These are phyloP conservation scores for Chaetodon auriga DNA, from an alignment of 2,113 vertebrate genomes.

Conservation along the genomic window DNA sequence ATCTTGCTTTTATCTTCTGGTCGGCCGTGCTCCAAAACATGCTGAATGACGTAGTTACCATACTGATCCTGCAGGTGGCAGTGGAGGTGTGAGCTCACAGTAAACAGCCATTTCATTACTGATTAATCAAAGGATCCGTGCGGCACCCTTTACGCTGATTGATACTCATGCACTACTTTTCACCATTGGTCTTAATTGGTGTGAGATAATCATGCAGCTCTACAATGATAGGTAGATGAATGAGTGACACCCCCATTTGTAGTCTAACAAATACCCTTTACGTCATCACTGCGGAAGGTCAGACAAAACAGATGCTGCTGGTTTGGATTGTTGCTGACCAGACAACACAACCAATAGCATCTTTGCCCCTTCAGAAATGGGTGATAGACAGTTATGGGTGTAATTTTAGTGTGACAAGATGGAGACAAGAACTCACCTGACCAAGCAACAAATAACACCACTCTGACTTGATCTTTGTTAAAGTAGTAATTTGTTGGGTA, in stretches of 20 bases:
- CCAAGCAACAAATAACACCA: constrained; percentile 59
- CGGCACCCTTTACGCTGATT: constrained; percentile 27
- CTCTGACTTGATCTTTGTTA: constrained; percentile 22
- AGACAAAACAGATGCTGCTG: constrained; percentile 79
- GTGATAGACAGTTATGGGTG: constrained; percentile 75
- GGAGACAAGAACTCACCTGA: constrained; percentile 68
- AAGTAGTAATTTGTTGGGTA: constrained; percentile 45
- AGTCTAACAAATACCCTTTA: constrained; percentile 55
- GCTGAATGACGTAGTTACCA: constrained; percentile 98
- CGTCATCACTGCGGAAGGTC: constrained; percentile 81
- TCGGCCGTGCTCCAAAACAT: constrained; percentile 97
- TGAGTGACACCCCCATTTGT: constrained; percentile 68
- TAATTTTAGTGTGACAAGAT: constrained; percentile 58
- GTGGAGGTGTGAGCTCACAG: constrained; percentile 12
- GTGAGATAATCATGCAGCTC: constrained; percentile 71
- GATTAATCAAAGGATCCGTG: not conserved
- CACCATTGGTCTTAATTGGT: constrained; percentile 36
- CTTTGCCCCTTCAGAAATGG: constrained; percentile 79
- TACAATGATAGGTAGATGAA: constrained; percentile 54
- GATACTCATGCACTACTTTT: constrained; percentile 67
- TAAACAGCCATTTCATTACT: not conserved
- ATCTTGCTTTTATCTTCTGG: constrained; percentile 99
- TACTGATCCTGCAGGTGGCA: constrained; percentile 92
- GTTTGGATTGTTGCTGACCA: constrained; percentile 41
- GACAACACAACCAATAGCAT: constrained; percentile 64